Percentiles rank a stretch among this genome's conserved stretches.
phyloP scores from a whole-genome alignment of 2,113 vertebrate species.

The Struthio camelus region DNA sequence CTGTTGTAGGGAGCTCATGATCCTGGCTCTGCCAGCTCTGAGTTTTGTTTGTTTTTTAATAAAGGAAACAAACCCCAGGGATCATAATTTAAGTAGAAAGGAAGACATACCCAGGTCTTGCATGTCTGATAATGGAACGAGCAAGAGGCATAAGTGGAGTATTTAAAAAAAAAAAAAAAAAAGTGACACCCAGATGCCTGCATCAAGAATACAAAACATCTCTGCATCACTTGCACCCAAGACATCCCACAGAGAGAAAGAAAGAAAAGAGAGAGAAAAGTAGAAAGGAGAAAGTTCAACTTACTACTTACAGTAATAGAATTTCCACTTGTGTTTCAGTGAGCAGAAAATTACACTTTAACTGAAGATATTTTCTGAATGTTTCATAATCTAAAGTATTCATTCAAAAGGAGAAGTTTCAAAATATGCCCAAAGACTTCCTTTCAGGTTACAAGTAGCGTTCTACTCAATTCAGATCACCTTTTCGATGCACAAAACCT shows the following conservation, averaged over 20 bases:
- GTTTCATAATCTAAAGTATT: neutral
- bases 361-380: neutral
- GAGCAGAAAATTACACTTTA: neutral
- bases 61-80: neutral
- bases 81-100: neutral
- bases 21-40: neutral
- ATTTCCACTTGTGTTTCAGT: neutral
- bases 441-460: neutral
- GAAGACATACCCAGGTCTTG: neutral
- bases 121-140: neutral
- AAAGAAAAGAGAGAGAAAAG: neutral
- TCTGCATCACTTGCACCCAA: neutral
- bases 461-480: neutral
- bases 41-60: neutral
- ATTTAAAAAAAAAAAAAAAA: neutral
- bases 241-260: rapidly evolving
- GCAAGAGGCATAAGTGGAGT: neutral
- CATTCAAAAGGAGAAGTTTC: neutral
- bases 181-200: neutral
- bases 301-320: neutral
- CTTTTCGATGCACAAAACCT: neutral
- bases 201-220: neutral
- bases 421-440: neutral
- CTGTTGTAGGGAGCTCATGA: neutral
- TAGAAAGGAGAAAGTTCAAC: neutral